Conservation (phyloP, 2,888 invertebrate genomes). For the Dermolepida albohirtum region DNA sequence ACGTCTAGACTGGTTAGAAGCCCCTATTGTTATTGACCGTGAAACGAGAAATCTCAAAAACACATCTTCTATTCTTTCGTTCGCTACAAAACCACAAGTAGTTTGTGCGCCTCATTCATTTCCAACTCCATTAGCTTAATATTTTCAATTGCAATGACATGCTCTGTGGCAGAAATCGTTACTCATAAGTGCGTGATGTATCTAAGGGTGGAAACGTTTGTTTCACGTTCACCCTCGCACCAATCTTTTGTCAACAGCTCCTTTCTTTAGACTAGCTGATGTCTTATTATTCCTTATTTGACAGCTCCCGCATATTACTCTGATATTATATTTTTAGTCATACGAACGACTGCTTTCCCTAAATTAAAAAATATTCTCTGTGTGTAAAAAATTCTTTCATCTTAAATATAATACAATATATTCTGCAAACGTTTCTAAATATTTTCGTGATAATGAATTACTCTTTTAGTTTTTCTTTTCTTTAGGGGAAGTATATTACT, state of each 20-base stretch:
- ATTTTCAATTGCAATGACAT: constrained; percentile 34
- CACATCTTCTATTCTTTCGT: constrained; percentile 21
- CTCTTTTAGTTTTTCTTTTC: too few species aligned
- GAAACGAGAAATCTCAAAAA: constrained; percentile 22
- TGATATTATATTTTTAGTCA: constrained; percentile 21
- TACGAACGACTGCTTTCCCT: constrained; percentile 1
- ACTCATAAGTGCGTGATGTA: constrained; percentile 21
- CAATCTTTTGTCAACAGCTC: constrained; percentile 20
- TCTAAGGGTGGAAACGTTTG: constrained; percentile 14
- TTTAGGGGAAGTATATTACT: too few species aligned
- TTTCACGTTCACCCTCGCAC: constrained; percentile 7
- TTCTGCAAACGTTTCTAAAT: neutral
- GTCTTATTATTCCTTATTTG: constrained; percentile 21
- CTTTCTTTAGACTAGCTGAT: constrained; percentile 13
- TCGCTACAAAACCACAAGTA: constrained; percentile 15
- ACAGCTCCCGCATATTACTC: neutral
- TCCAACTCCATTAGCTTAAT: constrained; percentile 10
- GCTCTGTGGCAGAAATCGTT: constrained; percentile 20
- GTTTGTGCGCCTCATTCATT: neutral
- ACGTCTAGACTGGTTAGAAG: constrained; percentile 37
- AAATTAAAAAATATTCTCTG: constrained; percentile 19
- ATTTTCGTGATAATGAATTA: too few species aligned
- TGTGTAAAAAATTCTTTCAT: neutral
- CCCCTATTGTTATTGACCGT: constrained; percentile 33
- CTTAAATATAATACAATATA: neutral